phyloP scores from a whole-genome alignment of 2,888 invertebrate species.

The Leucophenga montana region DNA sequence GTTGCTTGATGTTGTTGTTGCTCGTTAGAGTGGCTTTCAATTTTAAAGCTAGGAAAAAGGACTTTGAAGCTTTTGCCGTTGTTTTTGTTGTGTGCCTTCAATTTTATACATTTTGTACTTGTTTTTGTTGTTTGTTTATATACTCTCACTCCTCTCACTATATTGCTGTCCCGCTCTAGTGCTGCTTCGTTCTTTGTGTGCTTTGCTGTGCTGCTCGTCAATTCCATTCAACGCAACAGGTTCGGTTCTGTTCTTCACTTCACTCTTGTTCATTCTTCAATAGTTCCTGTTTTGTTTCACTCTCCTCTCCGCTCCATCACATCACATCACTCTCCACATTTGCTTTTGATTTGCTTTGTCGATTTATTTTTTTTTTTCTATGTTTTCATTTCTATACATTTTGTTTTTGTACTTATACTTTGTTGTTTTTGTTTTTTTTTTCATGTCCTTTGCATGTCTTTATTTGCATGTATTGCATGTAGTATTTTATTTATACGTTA shows the following conservation, averaged over 20 bases:
- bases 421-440: slow-evolving; percentile 19
- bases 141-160: slow-evolving; percentile 26
- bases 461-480: slow-evolving; percentile 54
- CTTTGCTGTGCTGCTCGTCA: neutral
- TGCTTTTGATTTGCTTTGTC: neutral
- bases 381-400: neutral
- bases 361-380: neutral
- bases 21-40: too few relatives aligned
- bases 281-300: neutral
- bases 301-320: neutral
- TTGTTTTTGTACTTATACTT: slow-evolving; percentile 2
- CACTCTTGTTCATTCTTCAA: slow-evolving; percentile 7
- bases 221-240: slow-evolving; percentile 11
- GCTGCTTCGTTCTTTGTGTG: neutral
- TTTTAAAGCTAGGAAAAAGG: neutral
- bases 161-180: neutral
- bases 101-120: slow-evolving; percentile 11
- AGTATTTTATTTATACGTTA: slow-evolving; percentile 20
- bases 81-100: neutral
- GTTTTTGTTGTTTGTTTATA: slow-evolving; percentile 29
- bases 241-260: too few relatives aligned
- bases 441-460: slow-evolving; percentile 60
- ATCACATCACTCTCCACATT: neutral
- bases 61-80: neutral
- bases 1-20: slow-evolving; percentile 1